Percentiles rank a stretch among this genome's conserved stretches.
Evolutionary conservation across 2,888 invertebrate genomes (phyloP).

Genomic region (Nineta flava): DNA sequence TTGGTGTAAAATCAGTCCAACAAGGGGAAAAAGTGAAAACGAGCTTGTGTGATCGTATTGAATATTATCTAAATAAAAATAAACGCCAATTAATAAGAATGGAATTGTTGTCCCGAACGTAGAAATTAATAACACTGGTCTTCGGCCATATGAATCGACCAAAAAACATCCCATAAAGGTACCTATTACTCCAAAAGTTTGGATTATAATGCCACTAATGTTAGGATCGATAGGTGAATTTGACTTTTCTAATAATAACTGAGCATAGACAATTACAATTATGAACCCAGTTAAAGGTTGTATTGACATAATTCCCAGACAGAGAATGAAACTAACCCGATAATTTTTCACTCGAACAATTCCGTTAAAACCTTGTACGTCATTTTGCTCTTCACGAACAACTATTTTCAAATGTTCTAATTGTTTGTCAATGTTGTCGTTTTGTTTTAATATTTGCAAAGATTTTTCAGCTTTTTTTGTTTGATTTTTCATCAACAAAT

Average conservation of each 20-base stretch:
- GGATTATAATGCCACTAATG: conserved; percentile 39
- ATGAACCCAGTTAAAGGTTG: conserved; percentile 37
- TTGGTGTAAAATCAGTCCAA: conserved; percentile 30
- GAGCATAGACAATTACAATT: conserved; percentile 43
- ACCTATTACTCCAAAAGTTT: conserved; percentile 39
- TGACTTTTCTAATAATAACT: conserved; percentile 39
- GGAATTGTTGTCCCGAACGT: conserved; percentile 27
- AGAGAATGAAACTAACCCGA: conserved; percentile 41
- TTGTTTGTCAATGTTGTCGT: conserved; percentile 26
- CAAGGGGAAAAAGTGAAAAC: conserved; percentile 31
- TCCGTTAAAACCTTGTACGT: conserved; percentile 33
- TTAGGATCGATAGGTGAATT: conserved; percentile 29
- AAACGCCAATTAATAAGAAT: conserved; percentile 23
- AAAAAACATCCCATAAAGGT: conserved; percentile 37
- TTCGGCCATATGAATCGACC: conserved; percentile 47
- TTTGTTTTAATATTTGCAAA: conserved; percentile 38
- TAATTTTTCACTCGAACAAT: conserved; percentile 35
- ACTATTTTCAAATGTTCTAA: conserved; percentile 10
- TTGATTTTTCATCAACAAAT: conserved; percentile 23
- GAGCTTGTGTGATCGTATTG: conserved; percentile 17
- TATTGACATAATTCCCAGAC: conserved; percentile 37
- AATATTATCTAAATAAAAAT: conserved; percentile 2
- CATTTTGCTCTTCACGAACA: conserved; percentile 23
- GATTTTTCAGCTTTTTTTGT: conserved; percentile 30
- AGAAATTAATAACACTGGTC: conserved; percentile 42